Conservation (phyloP, 2,888 invertebrate genomes). For the Dolomedes plantarius region DNA sequence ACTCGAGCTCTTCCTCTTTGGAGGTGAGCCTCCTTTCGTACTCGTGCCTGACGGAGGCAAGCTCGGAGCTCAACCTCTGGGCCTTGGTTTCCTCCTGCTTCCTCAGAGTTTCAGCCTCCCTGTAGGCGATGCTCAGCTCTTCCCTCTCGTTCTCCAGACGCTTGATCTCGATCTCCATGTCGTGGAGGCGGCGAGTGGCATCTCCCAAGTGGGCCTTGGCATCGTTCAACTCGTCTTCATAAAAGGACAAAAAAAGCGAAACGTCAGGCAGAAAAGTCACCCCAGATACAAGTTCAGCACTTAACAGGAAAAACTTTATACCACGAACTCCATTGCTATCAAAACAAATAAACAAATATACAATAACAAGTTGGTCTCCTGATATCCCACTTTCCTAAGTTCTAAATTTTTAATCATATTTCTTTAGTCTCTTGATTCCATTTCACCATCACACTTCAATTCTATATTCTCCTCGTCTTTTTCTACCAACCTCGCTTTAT, state of each 20-base stretch:
- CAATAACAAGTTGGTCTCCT: too few species aligned
- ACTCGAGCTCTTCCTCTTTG: constrained; percentile 99
- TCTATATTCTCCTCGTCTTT: too few species aligned
- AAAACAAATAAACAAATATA: too few species aligned
- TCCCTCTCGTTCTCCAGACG: constrained; percentile 99
- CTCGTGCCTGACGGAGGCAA: constrained; percentile 95
- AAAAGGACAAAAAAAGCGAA: background rate
- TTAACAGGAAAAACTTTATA: too few species aligned
- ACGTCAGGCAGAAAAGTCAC: too few species aligned
- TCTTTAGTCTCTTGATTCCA: too few species aligned
- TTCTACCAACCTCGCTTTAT: too few species aligned
- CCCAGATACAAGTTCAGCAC: too few species aligned
- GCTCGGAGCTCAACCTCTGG: constrained; percentile 93
- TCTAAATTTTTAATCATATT: too few species aligned
- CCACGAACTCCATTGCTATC: too few species aligned
- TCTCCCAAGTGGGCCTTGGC: constrained; percentile 95
- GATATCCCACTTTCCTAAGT: too few species aligned
- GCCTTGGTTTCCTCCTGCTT: constrained; percentile 98
- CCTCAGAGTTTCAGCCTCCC: constrained; percentile 98
- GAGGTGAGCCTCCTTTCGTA: constrained; percentile 97
- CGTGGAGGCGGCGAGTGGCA: constrained; percentile 96
- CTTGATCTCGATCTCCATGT: constrained; percentile 96
- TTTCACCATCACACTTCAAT: too few species aligned
- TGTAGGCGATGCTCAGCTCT: constrained; percentile 97
- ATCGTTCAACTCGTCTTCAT: constrained; percentile 96